phyloP scores from a whole-genome alignment of 1,140 invertebrate genomes.

The Adelges cooleyi region DNA sequence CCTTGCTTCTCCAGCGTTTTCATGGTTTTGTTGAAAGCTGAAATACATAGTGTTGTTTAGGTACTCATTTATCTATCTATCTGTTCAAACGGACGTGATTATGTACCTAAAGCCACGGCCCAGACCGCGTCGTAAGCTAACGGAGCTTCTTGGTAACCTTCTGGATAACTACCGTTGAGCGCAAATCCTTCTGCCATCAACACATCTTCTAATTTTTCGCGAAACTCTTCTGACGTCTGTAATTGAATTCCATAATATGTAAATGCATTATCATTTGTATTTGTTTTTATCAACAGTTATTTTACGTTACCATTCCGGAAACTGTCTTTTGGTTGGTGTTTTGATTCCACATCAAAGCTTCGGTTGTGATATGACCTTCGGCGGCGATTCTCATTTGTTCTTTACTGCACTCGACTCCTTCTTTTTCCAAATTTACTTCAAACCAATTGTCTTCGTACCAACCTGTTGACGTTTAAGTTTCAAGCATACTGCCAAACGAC shows the following conservation, averaged over 20 bases:
- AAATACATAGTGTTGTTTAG: too few relatives aligned
- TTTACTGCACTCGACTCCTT: slow-evolving; percentile 80
- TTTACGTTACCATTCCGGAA: slow-evolving; percentile 72
- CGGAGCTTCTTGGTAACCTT: slow-evolving; percentile 95
- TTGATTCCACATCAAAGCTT: slow-evolving; percentile 96
- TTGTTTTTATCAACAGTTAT: too few relatives aligned
- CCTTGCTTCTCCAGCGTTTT: slow-evolving; percentile 64
- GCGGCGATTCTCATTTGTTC: slow-evolving; percentile 88
- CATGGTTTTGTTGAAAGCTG: slow-evolving; percentile 94
- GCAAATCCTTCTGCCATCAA: slow-evolving; percentile 67
- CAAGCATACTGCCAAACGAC: neutral
- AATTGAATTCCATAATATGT: slow-evolving; percentile 31
- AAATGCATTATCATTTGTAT: too few relatives aligned
- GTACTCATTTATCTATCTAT: too few relatives aligned
- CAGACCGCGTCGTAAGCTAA: slow-evolving; percentile 98
- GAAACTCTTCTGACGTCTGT: slow-evolving; percentile 52
- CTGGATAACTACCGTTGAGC: slow-evolving; percentile 70
- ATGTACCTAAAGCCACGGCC: slow-evolving; percentile 79
- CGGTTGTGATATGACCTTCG: slow-evolving; percentile 94
- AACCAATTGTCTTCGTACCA: slow-evolving; percentile 99
- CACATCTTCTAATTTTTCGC: slow-evolving; percentile 57
- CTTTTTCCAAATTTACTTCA: slow-evolving; percentile 72
- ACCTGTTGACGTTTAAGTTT: slow-evolving; percentile 43
- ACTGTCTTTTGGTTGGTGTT: slow-evolving; percentile 77
- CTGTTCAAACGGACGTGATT: neutral